Conservation (phyloP, 2,888 invertebrate genomes). For the Protophormia terraenovae region DNA sequence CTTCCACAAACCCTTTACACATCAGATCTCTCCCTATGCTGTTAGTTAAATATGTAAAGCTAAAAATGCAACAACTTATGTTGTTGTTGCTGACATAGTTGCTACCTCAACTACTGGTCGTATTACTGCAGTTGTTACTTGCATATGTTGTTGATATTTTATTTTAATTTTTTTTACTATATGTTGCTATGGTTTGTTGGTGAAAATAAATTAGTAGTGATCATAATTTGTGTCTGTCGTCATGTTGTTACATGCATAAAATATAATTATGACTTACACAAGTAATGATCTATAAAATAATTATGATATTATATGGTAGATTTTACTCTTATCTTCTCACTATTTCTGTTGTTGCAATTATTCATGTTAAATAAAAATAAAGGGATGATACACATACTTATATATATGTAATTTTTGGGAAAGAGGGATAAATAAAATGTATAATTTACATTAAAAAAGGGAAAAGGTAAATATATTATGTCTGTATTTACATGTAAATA, state of each 20-base stretch:
- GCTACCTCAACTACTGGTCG: background rate
- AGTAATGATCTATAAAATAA: constrained; percentile 56
- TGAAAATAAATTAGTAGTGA: constrained; percentile 65
- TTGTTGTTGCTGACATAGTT: background rate
- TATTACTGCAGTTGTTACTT: background rate
- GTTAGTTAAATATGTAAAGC: background rate
- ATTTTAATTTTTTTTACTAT: background rate
- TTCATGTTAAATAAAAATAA: constrained; percentile 5
- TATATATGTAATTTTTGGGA: background rate
- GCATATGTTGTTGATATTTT: background rate
- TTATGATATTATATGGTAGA: background rate
- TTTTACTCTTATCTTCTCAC: background rate
- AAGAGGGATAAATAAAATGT: background rate
- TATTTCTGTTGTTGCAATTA: no score
- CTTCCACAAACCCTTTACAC: background rate
- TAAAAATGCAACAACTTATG: constrained; percentile 16
- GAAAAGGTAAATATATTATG: no score
- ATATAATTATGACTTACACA: constrained; percentile 56
- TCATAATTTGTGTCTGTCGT: constrained; percentile 58
- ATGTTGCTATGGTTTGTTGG: constrained; percentile 24
- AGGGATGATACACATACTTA: no score
- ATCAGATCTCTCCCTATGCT: background rate
- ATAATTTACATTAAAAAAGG: background rate
- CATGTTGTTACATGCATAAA: constrained; percentile 54
- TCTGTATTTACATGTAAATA: no score